Evolutionary conservation across 2,888 invertebrate genomes (phyloP).

Genomic region (Dolichopus griseipennis): DNA sequence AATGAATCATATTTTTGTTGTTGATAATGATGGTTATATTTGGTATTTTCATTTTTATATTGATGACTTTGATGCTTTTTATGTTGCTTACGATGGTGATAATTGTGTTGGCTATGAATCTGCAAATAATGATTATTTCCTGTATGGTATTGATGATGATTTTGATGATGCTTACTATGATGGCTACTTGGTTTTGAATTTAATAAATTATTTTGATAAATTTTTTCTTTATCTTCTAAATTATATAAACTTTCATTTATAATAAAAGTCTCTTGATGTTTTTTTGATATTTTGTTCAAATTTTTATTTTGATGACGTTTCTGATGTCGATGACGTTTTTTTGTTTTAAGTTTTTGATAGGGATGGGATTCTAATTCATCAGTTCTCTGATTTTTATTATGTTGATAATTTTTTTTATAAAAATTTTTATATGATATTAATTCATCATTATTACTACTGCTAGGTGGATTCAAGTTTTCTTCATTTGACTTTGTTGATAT

Average conservation of each 20-base stretch:
- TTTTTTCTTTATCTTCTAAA: neutral
- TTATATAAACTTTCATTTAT: neutral
- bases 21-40: neutral
- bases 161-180: neutral
- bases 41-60: neutral
- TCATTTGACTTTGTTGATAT: neutral
- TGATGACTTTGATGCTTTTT: neutral
- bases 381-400: neutral
- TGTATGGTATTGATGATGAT: neutral
- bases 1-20: neutral
- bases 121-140: neutral
- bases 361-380: neutral
- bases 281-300: too few relatives aligned
- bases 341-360: neutral
- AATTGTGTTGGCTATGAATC: neutral
- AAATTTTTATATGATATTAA: neutral
- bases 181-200: neutral
- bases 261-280: neutral
- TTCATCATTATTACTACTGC: neutral
- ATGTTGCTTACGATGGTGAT: neutral
- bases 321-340: neutral
- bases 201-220: neutral
- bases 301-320: neutral
- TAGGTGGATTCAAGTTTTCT: neutral
- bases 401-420: neutral